Percentiles rank a stretch among this genome's conserved stretches.
These are phyloP conservation scores for Heliangelus exortis DNA, from an alignment of 2,797 vertebrate genomes.

Conservation along the genomic window DNA sequence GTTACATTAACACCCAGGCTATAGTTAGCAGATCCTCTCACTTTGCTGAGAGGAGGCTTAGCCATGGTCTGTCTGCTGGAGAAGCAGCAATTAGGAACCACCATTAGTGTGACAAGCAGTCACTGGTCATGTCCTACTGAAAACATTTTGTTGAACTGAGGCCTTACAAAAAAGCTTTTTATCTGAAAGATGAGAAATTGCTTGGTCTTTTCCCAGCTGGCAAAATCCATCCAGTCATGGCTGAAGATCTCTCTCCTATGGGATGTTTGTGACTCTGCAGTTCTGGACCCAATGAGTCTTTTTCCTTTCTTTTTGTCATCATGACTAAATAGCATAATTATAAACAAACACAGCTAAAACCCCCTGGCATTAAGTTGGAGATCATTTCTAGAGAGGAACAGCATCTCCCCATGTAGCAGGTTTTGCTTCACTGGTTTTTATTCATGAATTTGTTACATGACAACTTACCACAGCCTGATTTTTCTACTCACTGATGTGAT, in stretches of 20 bases:
- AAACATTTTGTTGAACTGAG: not conserved
- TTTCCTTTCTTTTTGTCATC: not conserved
- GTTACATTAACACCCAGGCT: not conserved
- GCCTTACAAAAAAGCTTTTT: not conserved
- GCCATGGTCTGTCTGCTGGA: not conserved
- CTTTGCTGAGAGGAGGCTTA: not conserved
- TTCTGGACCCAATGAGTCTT: not conserved
- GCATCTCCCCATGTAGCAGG: not conserved
- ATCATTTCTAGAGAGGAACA: not conserved
- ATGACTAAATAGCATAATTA: not conserved
- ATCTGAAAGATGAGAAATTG: not conserved
- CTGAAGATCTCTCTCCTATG: not conserved
- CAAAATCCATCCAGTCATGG: not conserved
- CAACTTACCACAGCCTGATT: not conserved
- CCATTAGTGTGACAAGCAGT: not conserved
- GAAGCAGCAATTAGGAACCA: not conserved
- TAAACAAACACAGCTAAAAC: not conserved
- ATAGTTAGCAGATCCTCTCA: not conserved
- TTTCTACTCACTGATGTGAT: slow-evolving; percentile 13
- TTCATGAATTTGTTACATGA: not conserved
- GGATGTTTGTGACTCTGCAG: rapidly evolving
- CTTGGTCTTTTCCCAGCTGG: not conserved
- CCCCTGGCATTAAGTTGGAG: not conserved
- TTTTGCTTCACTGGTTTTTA: slow-evolving; percentile 18
- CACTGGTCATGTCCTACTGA: not conserved